phyloP scores from a whole-genome alignment of 92 coral and sea anemone genomes.

The Zoanthus gigantus region DNA sequence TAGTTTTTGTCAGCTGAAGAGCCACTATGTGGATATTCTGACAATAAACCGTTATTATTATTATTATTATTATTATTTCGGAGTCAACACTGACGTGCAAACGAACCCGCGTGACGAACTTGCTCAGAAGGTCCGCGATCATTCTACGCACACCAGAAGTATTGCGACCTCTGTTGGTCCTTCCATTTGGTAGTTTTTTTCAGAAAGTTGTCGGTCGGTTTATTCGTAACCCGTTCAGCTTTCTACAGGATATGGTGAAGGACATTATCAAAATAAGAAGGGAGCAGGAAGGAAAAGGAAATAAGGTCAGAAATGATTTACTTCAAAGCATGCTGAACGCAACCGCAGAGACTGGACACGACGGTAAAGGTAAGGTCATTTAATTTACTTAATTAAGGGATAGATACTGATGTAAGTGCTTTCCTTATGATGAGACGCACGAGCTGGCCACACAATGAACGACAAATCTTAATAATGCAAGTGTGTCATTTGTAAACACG shows the following conservation, averaged over 20 bases:
- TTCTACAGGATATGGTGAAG: conserved; percentile 14
- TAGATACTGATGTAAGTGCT: too few relatives aligned
- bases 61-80: too few relatives aligned
- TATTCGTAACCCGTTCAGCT: conserved; percentile 29
- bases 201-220: conserved; percentile 37
- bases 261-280: conserved; percentile 31
- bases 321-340: conserved; percentile 40
- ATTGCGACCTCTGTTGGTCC: conserved; percentile 6
- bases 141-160: conserved; percentile 33
- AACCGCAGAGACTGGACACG: conserved; percentile 1
- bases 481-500: too few relatives aligned
- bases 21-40: too few relatives aligned
- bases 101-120: conserved; percentile 18
- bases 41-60: too few relatives aligned
- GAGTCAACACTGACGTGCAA: conserved; percentile 31
- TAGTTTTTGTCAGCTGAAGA: too few relatives aligned
- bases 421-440: too few relatives aligned
- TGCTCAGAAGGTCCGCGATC: conserved; percentile 11
- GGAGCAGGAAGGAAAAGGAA: conserved; percentile 10
- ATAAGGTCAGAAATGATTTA: conserved; percentile 15
- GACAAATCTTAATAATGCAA: too few relatives aligned
- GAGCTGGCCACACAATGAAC: too few relatives aligned
- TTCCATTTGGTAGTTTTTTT: conserved; percentile 29
- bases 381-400: too few relatives aligned
- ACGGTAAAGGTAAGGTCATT: not conserved